phyloP scores from a whole-genome alignment of 2,888 invertebrate species.

The Caenorhabditis sp. region DNA sequence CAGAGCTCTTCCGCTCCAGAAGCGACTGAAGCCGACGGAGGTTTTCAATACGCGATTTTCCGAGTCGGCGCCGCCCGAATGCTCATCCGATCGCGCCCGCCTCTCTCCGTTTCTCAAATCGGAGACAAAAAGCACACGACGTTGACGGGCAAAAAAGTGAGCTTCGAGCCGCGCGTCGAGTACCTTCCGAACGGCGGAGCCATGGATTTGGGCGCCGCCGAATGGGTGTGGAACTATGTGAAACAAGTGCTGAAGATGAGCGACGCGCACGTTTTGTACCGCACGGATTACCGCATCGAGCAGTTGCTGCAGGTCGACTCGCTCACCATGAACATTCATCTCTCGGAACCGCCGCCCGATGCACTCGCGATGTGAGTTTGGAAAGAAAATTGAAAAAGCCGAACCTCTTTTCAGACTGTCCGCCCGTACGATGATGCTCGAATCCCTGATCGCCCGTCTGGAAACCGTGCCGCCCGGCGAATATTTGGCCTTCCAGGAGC shows the following conservation, averaged over 20 bases:
- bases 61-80: slow-evolving; percentile 17
- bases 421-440: slow-evolving; percentile 30
- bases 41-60: slow-evolving; percentile 48
- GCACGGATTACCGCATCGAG: slow-evolving; percentile 24
- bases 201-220: slow-evolving; percentile 43
- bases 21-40: background rate
- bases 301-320: slow-evolving; percentile 42
- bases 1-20: background rate
- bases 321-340: slow-evolving; percentile 16
- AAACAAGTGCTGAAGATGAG: slow-evolving; percentile 39
- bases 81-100: slow-evolving; percentile 25
- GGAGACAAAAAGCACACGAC: slow-evolving; percentile 1
- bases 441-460: slow-evolving; percentile 14
- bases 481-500: slow-evolving; percentile 30
- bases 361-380: slow-evolving; percentile 32
- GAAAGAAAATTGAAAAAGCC: background rate
- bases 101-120: too few relatives aligned
- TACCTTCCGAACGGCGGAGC: slow-evolving; percentile 55
- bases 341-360: slow-evolving; percentile 12
- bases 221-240: slow-evolving; percentile 55
- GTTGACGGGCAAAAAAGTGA: background rate
- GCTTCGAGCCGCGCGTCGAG: slow-evolving; percentile 52
- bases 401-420: slow-evolving; percentile 44
- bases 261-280: slow-evolving; percentile 32
- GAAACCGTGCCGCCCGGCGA: slow-evolving; percentile 12